These are phyloP conservation scores for Pygoscelis antarcticus DNA, from an alignment of 2,113 vertebrate species.

Conservation along the genomic window DNA sequence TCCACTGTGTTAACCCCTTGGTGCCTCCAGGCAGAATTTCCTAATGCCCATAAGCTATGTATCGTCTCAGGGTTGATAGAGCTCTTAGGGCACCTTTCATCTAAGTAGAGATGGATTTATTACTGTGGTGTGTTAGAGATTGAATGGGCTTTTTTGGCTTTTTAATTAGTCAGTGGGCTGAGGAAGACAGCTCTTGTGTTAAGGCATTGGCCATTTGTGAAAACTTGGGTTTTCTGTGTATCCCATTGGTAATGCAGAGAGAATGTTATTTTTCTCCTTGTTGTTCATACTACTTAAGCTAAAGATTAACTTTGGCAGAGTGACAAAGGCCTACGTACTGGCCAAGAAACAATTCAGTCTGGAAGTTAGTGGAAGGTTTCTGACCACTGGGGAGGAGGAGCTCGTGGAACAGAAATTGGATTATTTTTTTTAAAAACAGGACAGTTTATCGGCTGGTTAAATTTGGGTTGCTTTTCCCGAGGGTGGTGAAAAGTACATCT, in stretches of 20 bases:
- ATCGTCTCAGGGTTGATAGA: background rate
- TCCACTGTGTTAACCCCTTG: background rate
- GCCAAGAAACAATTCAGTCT: background rate
- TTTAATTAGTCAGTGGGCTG: background rate
- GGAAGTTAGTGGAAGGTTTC: background rate
- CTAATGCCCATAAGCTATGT: accelerated
- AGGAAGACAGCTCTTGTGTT: background rate
- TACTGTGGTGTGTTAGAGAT: background rate
- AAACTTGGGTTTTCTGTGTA: background rate
- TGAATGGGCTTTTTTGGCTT: background rate
- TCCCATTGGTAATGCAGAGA: background rate
- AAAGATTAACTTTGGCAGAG: constrained; percentile 31
- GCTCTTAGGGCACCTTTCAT: background rate
- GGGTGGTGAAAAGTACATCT: background rate
- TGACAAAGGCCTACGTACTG: background rate
- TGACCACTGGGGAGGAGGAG: background rate
- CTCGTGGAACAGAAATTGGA: background rate
- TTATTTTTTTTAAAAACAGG: background rate
- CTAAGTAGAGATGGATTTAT: background rate
- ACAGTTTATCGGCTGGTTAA: background rate
- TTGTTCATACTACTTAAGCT: background rate
- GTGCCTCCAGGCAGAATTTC: background rate
- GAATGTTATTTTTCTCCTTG: background rate
- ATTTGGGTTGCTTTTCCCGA: background rate
- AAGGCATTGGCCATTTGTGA: background rate